Evolutionary conservation across 2,888 invertebrate genomes (phyloP).

Genomic region (Seira sanloemensis): DNA sequence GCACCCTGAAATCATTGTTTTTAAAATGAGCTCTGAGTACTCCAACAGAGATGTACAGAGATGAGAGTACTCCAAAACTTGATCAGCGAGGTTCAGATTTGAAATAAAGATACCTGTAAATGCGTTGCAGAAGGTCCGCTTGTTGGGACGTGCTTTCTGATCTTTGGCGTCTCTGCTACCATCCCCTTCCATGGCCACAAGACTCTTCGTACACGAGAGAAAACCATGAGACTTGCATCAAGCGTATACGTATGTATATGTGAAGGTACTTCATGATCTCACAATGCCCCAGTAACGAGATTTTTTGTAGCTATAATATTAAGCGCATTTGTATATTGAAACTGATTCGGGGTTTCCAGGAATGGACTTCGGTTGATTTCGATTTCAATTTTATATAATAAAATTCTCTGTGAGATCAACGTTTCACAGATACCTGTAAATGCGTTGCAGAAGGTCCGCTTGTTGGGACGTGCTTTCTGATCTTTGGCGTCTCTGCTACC

Average conservation of each 20-base stretch:
- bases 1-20: slow-evolving; percentile 52
- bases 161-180: slow-evolving; percentile 59
- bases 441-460: slow-evolving; percentile 91
- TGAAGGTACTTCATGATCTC: too few relatives aligned
- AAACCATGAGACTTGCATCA: neutral
- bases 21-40: neutral
- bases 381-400: too few relatives aligned
- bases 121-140: slow-evolving; percentile 91
- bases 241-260: neutral
- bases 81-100: neutral
- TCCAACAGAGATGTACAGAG: neutral
- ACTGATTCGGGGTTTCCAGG: too few relatives aligned
- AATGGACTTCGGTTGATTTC: too few relatives aligned
- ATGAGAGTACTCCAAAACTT: neutral
- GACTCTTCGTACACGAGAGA: slow-evolving; percentile 66
- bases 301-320: too few relatives aligned
- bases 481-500: slow-evolving; percentile 59
- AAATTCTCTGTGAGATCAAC: too few relatives aligned
- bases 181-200: slow-evolving; percentile 66
- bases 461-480: slow-evolving; percentile 75
- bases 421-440: too few relatives aligned
- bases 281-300: too few relatives aligned
- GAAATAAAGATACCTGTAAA: slow-evolving; percentile 83
- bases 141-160: slow-evolving; percentile 75
- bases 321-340: too few relatives aligned